Percentiles rank a stretch among this genome's conserved stretches.
Evolutionary conservation across 2,888 invertebrate species (phyloP).

Genomic region (Crocallis elinguaria): DNA sequence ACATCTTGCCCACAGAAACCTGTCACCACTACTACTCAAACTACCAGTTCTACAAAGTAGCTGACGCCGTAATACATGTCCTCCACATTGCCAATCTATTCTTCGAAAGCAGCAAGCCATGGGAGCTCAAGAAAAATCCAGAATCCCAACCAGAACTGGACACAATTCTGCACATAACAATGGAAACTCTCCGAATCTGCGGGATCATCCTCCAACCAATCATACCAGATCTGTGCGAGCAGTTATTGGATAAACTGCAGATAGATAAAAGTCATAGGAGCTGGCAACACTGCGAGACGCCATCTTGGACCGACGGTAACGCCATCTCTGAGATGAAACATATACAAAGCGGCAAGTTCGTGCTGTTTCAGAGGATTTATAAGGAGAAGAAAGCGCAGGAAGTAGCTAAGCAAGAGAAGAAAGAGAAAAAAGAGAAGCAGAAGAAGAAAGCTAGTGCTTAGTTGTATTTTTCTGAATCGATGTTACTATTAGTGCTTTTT

Average conservation of each 20-base stretch:
- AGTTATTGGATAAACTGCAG: slow-evolving; percentile 88
- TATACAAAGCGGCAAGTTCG: slow-evolving; percentile 72
- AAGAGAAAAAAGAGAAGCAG: slow-evolving; percentile 55
- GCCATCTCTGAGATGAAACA: slow-evolving; percentile 70
- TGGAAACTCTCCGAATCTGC: slow-evolving; percentile 92
- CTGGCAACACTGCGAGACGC: slow-evolving; percentile 69
- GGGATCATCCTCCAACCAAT: slow-evolving; percentile 93
- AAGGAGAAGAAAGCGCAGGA: slow-evolving; percentile 55
- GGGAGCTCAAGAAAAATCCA: slow-evolving; percentile 90
- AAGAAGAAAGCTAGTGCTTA: slow-evolving; percentile 58
- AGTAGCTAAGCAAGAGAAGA: slow-evolving; percentile 19
- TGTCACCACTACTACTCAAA: slow-evolving; percentile 89
- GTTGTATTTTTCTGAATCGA: neutral
- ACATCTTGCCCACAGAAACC: slow-evolving; percentile 81
- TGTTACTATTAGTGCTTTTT: neutral
- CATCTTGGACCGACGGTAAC: slow-evolving; percentile 70
- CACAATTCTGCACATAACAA: slow-evolving; percentile 91
- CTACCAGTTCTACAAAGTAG: slow-evolving; percentile 92
- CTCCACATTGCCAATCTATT: slow-evolving; percentile 93
- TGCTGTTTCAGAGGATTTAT: slow-evolving; percentile 75
- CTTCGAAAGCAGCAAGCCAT: slow-evolving; percentile 94
- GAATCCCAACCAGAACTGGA: slow-evolving; percentile 86
- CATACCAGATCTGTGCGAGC: slow-evolving; percentile 88
- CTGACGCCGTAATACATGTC: slow-evolving; percentile 90
- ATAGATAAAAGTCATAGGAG: slow-evolving; percentile 62